phyloP scores from a whole-genome alignment of 2,888 invertebrate genomes.

The Cephus spinipes region DNA sequence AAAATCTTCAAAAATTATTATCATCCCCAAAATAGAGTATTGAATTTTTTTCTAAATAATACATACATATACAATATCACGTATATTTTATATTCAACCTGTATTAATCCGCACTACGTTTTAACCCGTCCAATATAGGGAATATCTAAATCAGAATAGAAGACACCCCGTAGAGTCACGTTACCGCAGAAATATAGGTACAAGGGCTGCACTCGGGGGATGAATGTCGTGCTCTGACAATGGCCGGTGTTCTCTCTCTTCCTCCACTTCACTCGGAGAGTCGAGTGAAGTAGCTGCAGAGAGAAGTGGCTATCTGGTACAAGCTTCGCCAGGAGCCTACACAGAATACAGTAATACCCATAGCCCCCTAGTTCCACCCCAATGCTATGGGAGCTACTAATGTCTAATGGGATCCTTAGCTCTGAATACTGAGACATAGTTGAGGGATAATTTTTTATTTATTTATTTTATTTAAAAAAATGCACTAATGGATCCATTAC shows the following conservation, averaged over 20 bases:
- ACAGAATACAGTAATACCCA: slow-evolving; percentile 22
- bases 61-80: too few species aligned
- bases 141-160: not conserved
- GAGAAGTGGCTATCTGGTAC: slow-evolving; percentile 45
- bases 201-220: slow-evolving; percentile 38
- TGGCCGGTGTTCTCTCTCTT: slow-evolving; percentile 44
- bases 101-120: too few species aligned
- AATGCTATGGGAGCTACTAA: slow-evolving; percentile 43
- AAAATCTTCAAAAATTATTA: too few species aligned
- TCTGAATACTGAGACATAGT: slow-evolving; percentile 27
- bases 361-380: slow-evolving; percentile 24
- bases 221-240: slow-evolving; percentile 54
- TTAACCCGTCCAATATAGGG: too few species aligned
- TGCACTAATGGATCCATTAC: too few species aligned
- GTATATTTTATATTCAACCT: too few species aligned
- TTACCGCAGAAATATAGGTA: slow-evolving; percentile 29
- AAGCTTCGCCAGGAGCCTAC: slow-evolving; percentile 41
- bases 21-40: too few species aligned
- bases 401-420: slow-evolving; percentile 49
- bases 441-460: not conserved
- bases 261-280: slow-evolving; percentile 22
- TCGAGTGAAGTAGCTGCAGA: slow-evolving; percentile 32
- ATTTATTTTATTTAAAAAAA: too few species aligned
- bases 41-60: too few species aligned
- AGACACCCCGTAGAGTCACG: slow-evolving; percentile 40